Evolutionary conservation across 2,888 invertebrate species (phyloP).

Genomic region (Epinotia nisella): DNA sequence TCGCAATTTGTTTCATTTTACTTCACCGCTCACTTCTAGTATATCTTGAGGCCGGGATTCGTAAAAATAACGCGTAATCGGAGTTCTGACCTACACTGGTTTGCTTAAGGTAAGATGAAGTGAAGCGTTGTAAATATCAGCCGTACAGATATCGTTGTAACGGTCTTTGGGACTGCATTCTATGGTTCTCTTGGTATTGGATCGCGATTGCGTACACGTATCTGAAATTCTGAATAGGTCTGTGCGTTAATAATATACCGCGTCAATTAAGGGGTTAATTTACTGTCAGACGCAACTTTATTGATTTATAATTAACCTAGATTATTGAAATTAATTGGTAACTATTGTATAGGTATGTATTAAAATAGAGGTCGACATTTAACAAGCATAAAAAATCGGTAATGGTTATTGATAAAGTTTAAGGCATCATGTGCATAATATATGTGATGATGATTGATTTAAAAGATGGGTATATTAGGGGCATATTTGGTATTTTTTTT

Average conservation of each 20-base stretch:
- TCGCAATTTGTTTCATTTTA: background rate
- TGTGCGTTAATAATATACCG: slow-evolving; percentile 29
- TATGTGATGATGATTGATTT: background rate
- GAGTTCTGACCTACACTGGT: background rate
- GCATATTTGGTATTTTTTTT: too few species aligned
- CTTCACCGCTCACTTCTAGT: background rate
- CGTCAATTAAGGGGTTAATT: slow-evolving; percentile 34
- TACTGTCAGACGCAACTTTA: slow-evolving; percentile 25
- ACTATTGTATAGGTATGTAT: background rate
- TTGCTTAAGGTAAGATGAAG: background rate
- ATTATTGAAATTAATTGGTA: slow-evolving; percentile 9
- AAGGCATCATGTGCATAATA: too few species aligned
- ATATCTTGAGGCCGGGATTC: background rate
- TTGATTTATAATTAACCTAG: slow-evolving; percentile 16
- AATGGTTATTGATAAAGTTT: background rate
- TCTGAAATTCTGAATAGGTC: slow-evolving; percentile 62
- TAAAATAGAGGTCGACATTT: background rate
- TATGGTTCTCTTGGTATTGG: slow-evolving; percentile 66
- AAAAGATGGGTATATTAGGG: too few species aligned
- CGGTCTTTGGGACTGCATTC: slow-evolving; percentile 76
- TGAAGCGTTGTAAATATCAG: background rate
- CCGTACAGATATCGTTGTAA: slow-evolving; percentile 73
- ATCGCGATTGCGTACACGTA: slow-evolving; percentile 65
- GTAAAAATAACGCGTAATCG: background rate
- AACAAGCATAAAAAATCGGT: background rate